Conservation (phyloP, 35 echinoderm and acorn worm genomes). For the Heliocidaris tuberculata region DNA sequence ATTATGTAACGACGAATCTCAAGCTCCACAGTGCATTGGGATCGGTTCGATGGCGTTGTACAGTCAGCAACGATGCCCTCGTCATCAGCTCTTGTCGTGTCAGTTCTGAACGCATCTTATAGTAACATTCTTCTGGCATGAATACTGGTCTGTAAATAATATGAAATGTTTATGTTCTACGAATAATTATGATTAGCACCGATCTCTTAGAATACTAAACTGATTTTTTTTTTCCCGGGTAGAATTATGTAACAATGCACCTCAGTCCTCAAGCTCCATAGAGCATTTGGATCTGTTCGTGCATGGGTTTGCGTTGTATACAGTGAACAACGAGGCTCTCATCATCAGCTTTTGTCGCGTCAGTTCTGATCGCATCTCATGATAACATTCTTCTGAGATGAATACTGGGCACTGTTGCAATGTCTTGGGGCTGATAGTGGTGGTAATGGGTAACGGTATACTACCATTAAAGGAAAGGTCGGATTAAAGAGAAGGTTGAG, state of each 20-base stretch:
- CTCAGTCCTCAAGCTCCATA: no score
- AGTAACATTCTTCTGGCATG: neutral
- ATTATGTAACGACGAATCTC: no score
- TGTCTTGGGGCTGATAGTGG: neutral
- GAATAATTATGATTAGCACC: no score
- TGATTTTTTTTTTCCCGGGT: no score
- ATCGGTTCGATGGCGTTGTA: no score
- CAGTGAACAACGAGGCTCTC: neutral
- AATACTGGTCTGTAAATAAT: no score
- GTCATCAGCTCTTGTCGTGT: neutral
- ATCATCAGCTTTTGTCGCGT: neutral
- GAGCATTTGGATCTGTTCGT: no score
- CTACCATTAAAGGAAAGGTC: neutral
- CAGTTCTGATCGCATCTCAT: neutral
- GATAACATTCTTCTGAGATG: neutral
- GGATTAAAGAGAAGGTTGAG: neutral
- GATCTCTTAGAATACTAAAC: no score
- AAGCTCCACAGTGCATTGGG: no score
- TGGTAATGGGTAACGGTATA: neutral
- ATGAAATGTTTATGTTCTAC: no score
- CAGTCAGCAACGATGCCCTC: neutral
- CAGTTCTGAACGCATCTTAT: neutral
- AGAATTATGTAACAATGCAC: no score
- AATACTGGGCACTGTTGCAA: neutral
- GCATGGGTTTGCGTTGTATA: no score